Conservation (phyloP, 2,888 invertebrate genomes). For the Smittia aterrima region DNA sequence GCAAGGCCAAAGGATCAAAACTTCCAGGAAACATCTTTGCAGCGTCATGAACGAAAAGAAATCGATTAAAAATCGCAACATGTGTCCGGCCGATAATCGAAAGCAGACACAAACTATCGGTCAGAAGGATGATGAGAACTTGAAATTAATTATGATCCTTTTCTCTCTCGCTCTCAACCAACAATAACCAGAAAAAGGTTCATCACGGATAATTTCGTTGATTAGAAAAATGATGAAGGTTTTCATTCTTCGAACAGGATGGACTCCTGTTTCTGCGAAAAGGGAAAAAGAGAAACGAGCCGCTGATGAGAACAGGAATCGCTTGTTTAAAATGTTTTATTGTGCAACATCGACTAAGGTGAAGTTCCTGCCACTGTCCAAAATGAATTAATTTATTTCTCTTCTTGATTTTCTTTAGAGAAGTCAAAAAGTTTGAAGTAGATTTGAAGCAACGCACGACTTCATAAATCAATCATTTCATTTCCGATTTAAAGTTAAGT, state of each 20-base stretch:
- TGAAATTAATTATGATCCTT: conserved; percentile 8
- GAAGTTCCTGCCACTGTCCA: neutral
- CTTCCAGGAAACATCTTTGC: neutral
- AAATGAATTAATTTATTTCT: neutral
- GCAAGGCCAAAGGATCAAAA: neutral
- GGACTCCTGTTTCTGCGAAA: conserved; percentile 2
- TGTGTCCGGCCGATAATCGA: conserved; percentile 27
- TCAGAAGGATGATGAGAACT: neutral
- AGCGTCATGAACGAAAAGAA: neutral
- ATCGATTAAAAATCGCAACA: conserved; percentile 38
- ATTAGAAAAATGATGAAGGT: neutral
- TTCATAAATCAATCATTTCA: neutral
- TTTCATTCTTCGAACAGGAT: neutral
- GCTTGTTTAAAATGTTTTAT: neutral
- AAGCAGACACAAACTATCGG: neutral
- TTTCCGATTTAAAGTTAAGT: neutral
- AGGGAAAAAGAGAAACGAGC: neutral
- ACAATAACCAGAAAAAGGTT: conserved; percentile 7
- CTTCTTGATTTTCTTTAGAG: neutral
- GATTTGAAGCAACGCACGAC: too few relatives aligned
- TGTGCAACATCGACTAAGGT: neutral
- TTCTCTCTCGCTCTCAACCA: neutral
- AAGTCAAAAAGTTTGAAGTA: too few relatives aligned
- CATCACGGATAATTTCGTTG: conserved; percentile 11
- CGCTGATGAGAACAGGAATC: neutral